Evolutionary conservation across 30 jellyfish, hydroid and myxozoan species (phyloP), one percentile per base, ranked within the genome.

Genomic region (Mastigias papua): DNA sequence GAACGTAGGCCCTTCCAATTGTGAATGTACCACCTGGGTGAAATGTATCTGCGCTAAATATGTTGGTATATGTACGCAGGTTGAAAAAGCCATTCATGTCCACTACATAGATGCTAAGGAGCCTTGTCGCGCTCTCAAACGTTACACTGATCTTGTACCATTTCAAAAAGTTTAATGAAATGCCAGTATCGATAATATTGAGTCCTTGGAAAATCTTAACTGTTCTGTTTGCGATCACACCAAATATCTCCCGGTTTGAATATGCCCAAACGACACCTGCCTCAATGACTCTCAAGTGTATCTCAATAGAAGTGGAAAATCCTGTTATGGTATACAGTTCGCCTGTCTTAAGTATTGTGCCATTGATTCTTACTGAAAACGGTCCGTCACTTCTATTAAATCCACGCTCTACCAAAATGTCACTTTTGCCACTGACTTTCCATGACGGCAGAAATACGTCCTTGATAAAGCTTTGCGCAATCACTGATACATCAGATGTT

Each of bases 1-100:
- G 82, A 8, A 61, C 34, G 51, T 73, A 60, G 48, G 8, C 8
- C n/a, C 35, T 63, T 26, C 89, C 94, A 8, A 86, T 4, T 13
- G 89, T 62, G 10, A 86, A 34, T 20, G 27, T 49, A 8, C 94
- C 94, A 25, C 94, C 94, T 19, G 94, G 94, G 60, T 65, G 48
- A 66, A 86, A 74, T 1, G 81, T 35, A 23, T 62, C 86, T 74
- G 25, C 48, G 77, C 76, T 33, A 46, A 72, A 42, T 0, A 42
- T 61, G 25, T 73, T 62, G 15, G 73, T 57, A 78, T 35, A 73
- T 31, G 89, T 86, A 26, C 89, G 88, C 42, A 76, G 46, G 51
- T 46, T 63, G 48, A 86, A 74, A 72, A 76, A 48, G 15, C 89
- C 89, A 35, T 63, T 76, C 94, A 86, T 86, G 5, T 74, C 78